These are phyloP conservation scores for Papilio aristodemus DNA, from an alignment of 1,140 invertebrate species.

Conservation along the genomic window DNA sequence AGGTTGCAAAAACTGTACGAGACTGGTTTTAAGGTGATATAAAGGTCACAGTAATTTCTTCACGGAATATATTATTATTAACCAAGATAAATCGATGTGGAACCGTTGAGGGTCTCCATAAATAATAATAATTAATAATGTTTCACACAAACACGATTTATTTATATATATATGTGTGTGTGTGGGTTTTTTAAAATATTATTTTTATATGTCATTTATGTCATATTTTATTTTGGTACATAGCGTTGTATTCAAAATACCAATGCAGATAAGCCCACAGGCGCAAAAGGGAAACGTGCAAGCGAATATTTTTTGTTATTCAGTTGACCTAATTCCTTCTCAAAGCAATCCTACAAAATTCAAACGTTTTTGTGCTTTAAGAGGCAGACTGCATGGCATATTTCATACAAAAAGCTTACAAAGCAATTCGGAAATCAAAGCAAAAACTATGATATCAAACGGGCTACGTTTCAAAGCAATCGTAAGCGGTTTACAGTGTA, in stretches of 20 bases:
- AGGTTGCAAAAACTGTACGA: background rate
- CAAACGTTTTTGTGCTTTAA: background rate
- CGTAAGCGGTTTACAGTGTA: no score
- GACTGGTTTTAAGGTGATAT: background rate
- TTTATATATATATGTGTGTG: no score
- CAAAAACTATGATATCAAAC: background rate
- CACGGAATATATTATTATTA: background rate
- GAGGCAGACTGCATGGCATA: background rate
- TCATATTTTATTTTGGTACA: background rate
- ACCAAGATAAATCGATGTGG: background rate
- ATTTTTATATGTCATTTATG: no score
- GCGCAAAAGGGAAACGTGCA: background rate
- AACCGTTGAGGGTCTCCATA: no score
- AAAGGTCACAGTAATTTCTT: conserved; percentile 2
- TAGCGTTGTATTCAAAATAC: background rate
- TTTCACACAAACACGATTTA: no score
- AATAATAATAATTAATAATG: background rate
- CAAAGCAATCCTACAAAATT: background rate
- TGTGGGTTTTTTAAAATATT: no score
- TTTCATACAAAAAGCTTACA: background rate
- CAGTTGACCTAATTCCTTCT: background rate
- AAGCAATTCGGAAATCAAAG: background rate
- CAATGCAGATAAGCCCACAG: background rate
- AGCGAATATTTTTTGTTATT: background rate
- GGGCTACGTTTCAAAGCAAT: background rate